Evolutionary conservation across 2,888 invertebrate species (phyloP).

Genomic region (Agrotis ipsilon): DNA sequence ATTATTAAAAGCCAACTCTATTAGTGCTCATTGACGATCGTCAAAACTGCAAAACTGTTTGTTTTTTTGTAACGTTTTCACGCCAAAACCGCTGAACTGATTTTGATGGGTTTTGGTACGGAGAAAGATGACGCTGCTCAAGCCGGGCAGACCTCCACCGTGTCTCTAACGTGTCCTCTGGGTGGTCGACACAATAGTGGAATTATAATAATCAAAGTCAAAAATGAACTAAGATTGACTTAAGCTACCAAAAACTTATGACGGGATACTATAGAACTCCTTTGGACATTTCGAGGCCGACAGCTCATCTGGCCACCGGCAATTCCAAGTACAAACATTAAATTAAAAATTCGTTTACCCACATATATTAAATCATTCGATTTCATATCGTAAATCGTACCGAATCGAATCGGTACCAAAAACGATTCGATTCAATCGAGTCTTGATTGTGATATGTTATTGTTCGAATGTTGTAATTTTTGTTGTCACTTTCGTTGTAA

Average conservation of each 20-base stretch:
- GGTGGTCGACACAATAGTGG: too few species aligned
- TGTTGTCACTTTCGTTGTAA: slow-evolving; percentile 61
- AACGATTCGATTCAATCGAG: slow-evolving; percentile 73
- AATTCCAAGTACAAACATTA: slow-evolving; percentile 64
- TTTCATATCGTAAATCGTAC: slow-evolving; percentile 80
- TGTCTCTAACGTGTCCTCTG: too few species aligned
- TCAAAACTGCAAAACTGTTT: too few species aligned
- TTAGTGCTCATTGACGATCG: neutral
- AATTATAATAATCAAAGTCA: too few species aligned
- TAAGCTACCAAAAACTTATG: too few species aligned
- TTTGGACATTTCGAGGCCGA: neutral
- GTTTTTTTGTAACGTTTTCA: too few species aligned
- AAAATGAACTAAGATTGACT: too few species aligned
- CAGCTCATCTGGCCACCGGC: slow-evolving; percentile 33
- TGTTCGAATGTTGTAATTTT: slow-evolving; percentile 70
- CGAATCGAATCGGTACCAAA: slow-evolving; percentile 80
- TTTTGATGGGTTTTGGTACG: too few species aligned
- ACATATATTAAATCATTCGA: slow-evolving; percentile 73
- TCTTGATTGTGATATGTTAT: slow-evolving; percentile 69
- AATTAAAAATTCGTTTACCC: slow-evolving; percentile 70
- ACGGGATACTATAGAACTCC: neutral
- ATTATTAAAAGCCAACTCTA: neutral
- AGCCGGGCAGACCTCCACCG: too few species aligned
- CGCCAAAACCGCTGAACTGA: too few species aligned
- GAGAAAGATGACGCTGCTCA: too few species aligned